Evolutionary conservation across 2,797 vertebrate species (phyloP).

Genomic region (Glossophaga mutica): DNA sequence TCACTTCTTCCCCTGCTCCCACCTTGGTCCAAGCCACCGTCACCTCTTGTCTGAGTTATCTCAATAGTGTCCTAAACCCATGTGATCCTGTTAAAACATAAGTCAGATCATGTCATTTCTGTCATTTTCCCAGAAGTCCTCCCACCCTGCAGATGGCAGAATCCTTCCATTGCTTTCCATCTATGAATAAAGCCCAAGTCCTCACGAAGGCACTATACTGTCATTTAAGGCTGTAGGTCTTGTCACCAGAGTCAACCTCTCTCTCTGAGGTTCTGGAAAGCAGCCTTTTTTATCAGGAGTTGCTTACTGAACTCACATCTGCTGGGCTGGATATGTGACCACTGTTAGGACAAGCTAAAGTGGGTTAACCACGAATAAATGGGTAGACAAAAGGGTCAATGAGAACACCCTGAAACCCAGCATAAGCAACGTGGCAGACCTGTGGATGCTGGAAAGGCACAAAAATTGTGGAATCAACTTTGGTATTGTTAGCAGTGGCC

Average conservation of each 20-base stretch:
- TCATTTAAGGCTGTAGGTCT: neutral
- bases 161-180: neutral
- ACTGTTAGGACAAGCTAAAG: slow-evolving; percentile 1
- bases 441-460: neutral
- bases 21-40: neutral
- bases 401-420: slow-evolving; percentile 5
- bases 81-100: neutral
- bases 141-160: neutral
- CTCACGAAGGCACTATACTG: neutral
- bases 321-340: neutral
- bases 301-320: slow-evolving; percentile 9
- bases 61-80: neutral
- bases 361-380: slow-evolving; percentile 58
- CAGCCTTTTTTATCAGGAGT: neutral
- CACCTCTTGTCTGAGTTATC: neutral
- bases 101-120: neutral
- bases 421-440: neutral
- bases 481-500: slow-evolving; percentile 37
- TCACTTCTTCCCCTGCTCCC: neutral
- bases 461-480: slow-evolving; percentile 12
- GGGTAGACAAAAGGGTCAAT: slow-evolving; percentile 35
- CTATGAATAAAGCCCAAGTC: neutral
- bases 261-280: neutral
- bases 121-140: neutral
- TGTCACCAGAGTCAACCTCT: neutral